These are phyloP conservation scores for Crenichthys baileyi DNA, from an alignment of 2,797 vertebrate species.

Conservation along the genomic window DNA sequence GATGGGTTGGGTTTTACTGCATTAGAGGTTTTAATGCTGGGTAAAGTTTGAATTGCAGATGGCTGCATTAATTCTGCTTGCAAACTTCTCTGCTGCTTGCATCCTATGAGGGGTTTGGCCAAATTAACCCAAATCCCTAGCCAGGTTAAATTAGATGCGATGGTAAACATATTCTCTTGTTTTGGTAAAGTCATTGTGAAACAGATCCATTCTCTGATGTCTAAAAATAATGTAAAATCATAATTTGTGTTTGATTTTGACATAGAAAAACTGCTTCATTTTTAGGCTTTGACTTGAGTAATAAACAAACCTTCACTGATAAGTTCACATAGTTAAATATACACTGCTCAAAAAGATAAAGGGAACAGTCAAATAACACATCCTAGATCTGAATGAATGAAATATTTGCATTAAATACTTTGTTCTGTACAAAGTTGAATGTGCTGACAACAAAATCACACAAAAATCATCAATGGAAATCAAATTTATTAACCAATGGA, in stretches of 20 bases:
- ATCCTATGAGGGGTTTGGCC: conserved; percentile 7
- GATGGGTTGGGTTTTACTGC: conserved; percentile 44
- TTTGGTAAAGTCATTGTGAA: not conserved
- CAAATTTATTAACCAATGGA: too few relatives aligned
- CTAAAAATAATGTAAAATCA: not conserved
- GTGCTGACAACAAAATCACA: too few relatives aligned
- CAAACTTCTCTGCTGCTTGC: conserved; percentile 25
- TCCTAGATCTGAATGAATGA: too few relatives aligned
- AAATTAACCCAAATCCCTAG: conserved; percentile 4
- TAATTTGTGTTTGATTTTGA: not conserved
- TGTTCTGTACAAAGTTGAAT: too few relatives aligned
- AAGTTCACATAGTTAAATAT: too few relatives aligned
- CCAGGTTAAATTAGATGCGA: conserved; percentile 1
- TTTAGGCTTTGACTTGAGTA: too few relatives aligned
- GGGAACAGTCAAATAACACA: too few relatives aligned
- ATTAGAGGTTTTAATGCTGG: conserved; percentile 26
- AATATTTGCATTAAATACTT: too few relatives aligned
- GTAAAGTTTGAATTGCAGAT: conserved; percentile 56
- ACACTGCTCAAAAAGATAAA: too few relatives aligned
- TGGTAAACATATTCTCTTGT: not conserved
- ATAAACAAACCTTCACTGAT: too few relatives aligned
- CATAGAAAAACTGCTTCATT: not conserved
- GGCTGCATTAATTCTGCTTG: conserved; percentile 31
- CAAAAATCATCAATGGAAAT: too few relatives aligned
- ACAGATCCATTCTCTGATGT: too few relatives aligned